Percentiles rank a stretch among this genome's conserved stretches.
Evolutionary conservation across 1,140 invertebrate genomes (phyloP).

Genomic region (Drosophila nannoptera): DNA sequence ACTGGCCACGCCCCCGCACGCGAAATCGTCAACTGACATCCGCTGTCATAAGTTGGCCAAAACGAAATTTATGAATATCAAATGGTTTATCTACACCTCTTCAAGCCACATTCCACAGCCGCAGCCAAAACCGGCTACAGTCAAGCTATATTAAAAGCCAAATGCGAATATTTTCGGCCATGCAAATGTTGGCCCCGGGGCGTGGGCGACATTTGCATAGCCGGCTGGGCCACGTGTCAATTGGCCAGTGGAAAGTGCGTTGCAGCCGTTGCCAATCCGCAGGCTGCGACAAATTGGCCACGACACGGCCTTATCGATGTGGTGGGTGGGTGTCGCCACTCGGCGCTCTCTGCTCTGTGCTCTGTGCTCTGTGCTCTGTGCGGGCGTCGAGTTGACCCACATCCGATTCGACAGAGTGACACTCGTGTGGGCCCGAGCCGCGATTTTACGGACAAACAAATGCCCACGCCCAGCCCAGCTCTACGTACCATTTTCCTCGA

Average conservation of each 20-base stretch:
- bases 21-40: constrained; percentile 63
- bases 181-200: constrained; percentile 26
- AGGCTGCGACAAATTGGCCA: constrained; percentile 54
- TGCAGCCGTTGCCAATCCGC: constrained; percentile 24
- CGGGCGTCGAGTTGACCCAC: constrained; percentile 73
- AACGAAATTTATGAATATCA: constrained; percentile 16
- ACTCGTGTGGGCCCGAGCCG: constrained; percentile 56
- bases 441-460: constrained; percentile 51
- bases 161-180: constrained; percentile 23
- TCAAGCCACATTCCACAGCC: constrained; percentile 41
- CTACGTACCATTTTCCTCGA: constrained; percentile 77
- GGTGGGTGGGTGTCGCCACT: no score
- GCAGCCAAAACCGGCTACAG: constrained; percentile 46
- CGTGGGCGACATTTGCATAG: constrained; percentile 52
- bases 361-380: constrained; percentile 37
- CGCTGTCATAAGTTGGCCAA: constrained; percentile 65
- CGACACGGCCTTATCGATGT: neutral
- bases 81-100: constrained; percentile 21
- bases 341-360: constrained; percentile 4
- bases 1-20: constrained; percentile 57
- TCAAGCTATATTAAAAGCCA: constrained; percentile 58
- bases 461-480: constrained; percentile 46
- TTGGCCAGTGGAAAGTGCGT: constrained; percentile 62
- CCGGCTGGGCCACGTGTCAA: constrained; percentile 25
- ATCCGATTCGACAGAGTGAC: constrained; percentile 50